Conservation (phyloP, 2,888 invertebrate species). For the Dynastes hyllus region DNA sequence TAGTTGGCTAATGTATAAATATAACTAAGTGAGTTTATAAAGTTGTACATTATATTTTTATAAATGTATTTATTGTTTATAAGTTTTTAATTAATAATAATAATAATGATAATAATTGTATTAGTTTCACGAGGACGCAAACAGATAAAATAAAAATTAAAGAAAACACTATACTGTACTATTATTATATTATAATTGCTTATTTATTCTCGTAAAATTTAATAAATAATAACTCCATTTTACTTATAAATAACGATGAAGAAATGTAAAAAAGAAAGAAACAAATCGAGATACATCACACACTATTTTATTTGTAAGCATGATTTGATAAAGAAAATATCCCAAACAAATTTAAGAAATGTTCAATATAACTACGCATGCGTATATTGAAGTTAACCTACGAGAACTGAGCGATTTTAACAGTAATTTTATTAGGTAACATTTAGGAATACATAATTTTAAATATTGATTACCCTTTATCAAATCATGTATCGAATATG, state of each 20-base stretch:
- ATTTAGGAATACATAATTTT: not conserved
- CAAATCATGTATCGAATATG: constrained; percentile 22
- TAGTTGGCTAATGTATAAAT: constrained; percentile 54
- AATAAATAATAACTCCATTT: constrained; percentile 1
- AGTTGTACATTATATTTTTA: constrained; percentile 69
- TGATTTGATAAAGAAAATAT: constrained; percentile 39
- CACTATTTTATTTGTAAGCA: constrained; percentile 17
- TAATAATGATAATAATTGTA: not conserved
- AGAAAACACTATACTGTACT: constrained; percentile 47
- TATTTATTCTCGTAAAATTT: constrained; percentile 56
- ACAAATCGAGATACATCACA: constrained; percentile 49
- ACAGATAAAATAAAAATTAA: constrained; percentile 15
- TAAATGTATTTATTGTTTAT: constrained; percentile 69
- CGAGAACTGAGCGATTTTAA: not conserved
- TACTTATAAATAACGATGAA: constrained; percentile 18
- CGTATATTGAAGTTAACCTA: not conserved
- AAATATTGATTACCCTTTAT: constrained; percentile 17
- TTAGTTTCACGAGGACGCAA: constrained; percentile 53
- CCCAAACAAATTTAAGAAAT: no score
- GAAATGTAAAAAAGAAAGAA: constrained; percentile 50
- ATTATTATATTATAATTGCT: constrained; percentile 52
- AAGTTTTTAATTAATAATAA: constrained; percentile 55
- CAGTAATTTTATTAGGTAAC: not conserved
- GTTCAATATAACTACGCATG: constrained; percentile 2
- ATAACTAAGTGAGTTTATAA: constrained; percentile 54